phyloP scores from a whole-genome alignment of 1,140 invertebrate species.

The Globodera rostochiensis region DNA sequence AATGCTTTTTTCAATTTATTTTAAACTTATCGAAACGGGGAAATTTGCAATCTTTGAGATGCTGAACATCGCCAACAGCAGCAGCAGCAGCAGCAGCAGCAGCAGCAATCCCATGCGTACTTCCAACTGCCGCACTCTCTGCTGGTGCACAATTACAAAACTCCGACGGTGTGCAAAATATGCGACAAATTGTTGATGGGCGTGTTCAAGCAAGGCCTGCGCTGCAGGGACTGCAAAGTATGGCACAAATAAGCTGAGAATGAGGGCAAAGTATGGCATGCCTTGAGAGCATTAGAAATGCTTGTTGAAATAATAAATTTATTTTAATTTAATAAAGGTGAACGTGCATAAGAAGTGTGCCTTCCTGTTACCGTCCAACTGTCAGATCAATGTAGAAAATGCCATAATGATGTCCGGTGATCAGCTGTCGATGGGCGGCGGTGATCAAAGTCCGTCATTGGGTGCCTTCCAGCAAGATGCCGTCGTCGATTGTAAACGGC shows the following conservation, averaged over 20 bases:
- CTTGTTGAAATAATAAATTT: too few species aligned
- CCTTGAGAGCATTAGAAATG: too few species aligned
- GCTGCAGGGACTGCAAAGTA: conserved; percentile 63
- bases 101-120: conserved; percentile 21
- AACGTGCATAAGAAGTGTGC: conserved; percentile 66
- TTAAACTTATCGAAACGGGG: background rate
- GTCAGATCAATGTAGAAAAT: conserved; percentile 54
- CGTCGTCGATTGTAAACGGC: conserved; percentile 14
- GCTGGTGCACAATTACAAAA: conserved; percentile 62
- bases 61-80: background rate
- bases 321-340: conserved; percentile 50
- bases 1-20: background rate
- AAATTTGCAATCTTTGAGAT: background rate
- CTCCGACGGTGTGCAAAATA: conserved; percentile 64
- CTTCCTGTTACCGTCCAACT: conserved; percentile 49
- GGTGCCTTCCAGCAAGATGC: background rate
- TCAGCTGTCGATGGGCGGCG: conserved; percentile 48
- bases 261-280: too few species aligned
- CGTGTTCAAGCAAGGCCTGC: conserved; percentile 61
- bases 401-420: conserved; percentile 55
- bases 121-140: conserved; percentile 60
- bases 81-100: conserved; percentile 8
- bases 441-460: conserved; percentile 25
- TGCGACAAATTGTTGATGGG: conserved; percentile 64
- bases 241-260: background rate